Base-by-base conservation (phyloP, 1,140 invertebrate genomes). In the Drosophila willistoni region DNA sequence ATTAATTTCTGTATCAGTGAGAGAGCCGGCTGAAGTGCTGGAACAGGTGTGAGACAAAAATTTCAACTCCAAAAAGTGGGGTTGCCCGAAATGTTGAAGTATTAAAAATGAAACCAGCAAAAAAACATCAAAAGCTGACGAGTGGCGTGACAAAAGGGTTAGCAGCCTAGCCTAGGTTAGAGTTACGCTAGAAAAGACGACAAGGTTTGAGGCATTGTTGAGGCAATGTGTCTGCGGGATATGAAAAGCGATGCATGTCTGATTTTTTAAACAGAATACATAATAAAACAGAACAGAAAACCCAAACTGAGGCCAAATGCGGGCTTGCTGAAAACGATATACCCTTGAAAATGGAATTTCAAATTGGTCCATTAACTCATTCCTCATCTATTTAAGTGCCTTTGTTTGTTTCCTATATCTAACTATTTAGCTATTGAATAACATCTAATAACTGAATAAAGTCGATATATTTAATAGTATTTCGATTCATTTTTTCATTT, bases 61-160 rank as follows among this genome's bases (percentile, higher is more conserved):
- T 59, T 57, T 41, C 63, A 65, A 25, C 65, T 70, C 79, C 29
- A 29, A 29, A 29, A 29, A 29, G n/a, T 44, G 72, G 83, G 69
- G 71, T 69, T 77, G 62, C 41, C 14, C 19, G 19, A 51, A 29
- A 19, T 17, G 14, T 25, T 47, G 25, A 56, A 42, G 61, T 68
- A 87, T 86, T 86, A 82, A 86, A 86, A 86, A 86, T 86, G 79
- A 87, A 86, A 87, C 83, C 83, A 82, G 82, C 87, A 86, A 83
- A 77, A 29, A 59, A 87, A 87, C 83, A 87, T 86, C 83, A 86
- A 86, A 86, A 83, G 79, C 83, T 68, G 81, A 34, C 68, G 68
- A 71, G 69, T 65, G 71, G 62, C 61, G 68, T 65, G 65, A 71
- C 63, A 67, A 68, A 73, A 66, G 61, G 77, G 62, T 71, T 62